These are phyloP conservation scores for Trypoxylon attenuatum DNA, from an alignment of 2,888 invertebrate genomes.

Conservation along the genomic window DNA sequence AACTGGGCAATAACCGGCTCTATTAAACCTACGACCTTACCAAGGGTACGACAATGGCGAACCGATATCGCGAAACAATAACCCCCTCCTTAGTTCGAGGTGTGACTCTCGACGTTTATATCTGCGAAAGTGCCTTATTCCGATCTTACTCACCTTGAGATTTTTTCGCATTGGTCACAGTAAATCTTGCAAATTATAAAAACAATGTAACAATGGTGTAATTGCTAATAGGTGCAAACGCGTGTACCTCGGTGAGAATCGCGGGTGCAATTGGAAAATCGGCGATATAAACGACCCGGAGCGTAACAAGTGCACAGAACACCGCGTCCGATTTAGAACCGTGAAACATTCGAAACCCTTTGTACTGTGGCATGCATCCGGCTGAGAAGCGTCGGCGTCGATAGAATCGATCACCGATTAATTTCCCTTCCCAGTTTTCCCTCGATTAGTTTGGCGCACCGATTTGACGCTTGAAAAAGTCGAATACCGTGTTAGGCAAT, in stretches of 20 bases:
- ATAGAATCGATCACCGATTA: conserved; percentile 14
- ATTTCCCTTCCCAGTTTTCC: background rate
- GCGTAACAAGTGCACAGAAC: conserved; percentile 26
- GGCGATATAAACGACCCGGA: conserved; percentile 18
- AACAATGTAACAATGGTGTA: no score
- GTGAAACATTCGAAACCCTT: conserved; percentile 10
- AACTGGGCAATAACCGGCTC: conserved; percentile 23
- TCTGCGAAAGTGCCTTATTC: no score
- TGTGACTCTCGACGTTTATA: no score
- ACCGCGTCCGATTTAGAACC: conserved; percentile 22
- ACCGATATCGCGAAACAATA: conserved; percentile 24
- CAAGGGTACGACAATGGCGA: conserved; percentile 20
- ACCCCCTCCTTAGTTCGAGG: background rate
- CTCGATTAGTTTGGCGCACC: background rate
- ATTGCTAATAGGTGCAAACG: no score
- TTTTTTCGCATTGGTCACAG: no score
- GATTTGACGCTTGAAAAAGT: background rate
- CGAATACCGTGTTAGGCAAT: no score
- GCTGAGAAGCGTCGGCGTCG: background rate
- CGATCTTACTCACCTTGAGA: no score
- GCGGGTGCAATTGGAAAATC: background rate
- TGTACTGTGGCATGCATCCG: conserved; percentile 3
- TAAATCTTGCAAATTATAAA: no score
- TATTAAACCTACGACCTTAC: conserved; percentile 30
- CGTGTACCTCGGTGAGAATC: no score